Percentiles rank a stretch among this genome's conserved stretches.
phyloP scores from a whole-genome alignment of 2,113 vertebrate genomes.

The Mustela lutreola region DNA sequence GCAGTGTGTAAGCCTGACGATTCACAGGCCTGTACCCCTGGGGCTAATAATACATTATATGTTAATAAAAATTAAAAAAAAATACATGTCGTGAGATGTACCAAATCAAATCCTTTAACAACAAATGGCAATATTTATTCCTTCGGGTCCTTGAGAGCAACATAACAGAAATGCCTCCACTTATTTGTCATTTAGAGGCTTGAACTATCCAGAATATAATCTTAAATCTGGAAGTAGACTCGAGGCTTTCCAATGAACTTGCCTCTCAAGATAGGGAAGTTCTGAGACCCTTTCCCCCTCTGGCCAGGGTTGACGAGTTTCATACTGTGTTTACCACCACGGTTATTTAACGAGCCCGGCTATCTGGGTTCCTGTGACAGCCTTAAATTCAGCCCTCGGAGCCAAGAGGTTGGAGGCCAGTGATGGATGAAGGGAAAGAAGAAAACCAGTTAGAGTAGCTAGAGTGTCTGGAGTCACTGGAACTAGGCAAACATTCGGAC shows the following conservation, averaged over 20 bases:
- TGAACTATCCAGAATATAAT: not conserved
- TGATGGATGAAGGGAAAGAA: not conserved
- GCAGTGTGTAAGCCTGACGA: no score
- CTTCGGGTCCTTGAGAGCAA: not conserved
- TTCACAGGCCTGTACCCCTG: no score
- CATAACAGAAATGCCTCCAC: not conserved
- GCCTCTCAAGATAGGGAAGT: conserved; percentile 43
- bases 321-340: not conserved
- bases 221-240: conserved; percentile 23
- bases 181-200: not conserved
- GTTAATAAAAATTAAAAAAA: not conserved
- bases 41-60: no score
- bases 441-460: not conserved
- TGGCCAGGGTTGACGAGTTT: not conserved
- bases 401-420: not conserved
- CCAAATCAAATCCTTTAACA: conserved; percentile 63
- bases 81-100: not conserved
- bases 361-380: conserved; percentile 53
- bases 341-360: not conserved
- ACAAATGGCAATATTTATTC: conserved; percentile 52
- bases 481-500: not conserved
- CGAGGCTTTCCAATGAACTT: conserved; percentile 61
- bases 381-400: conserved; percentile 42
- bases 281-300: not conserved
- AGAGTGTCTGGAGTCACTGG: not conserved